These are phyloP conservation scores for Hypocryptadius cinnamomeus DNA, from an alignment of 2,113 vertebrate genomes.

Conservation along the genomic window DNA sequence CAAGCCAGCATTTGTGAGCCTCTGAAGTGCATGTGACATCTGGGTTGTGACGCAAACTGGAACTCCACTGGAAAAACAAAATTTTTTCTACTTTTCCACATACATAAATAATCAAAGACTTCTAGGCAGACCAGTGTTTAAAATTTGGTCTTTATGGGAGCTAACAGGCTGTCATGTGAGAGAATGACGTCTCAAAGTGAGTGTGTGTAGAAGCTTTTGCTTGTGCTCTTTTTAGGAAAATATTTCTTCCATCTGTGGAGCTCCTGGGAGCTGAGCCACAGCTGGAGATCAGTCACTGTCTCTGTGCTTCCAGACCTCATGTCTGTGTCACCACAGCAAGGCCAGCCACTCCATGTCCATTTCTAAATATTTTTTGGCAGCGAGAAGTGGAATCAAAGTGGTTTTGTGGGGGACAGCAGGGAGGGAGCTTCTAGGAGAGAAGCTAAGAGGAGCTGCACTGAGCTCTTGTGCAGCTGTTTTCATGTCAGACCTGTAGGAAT, in stretches of 20 bases:
- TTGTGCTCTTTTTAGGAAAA: neutral
- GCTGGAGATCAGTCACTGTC: neutral
- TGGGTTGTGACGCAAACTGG: neutral
- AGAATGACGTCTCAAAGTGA: neutral
- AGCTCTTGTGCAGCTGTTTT: rapidly evolving
- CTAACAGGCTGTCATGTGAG: neutral
- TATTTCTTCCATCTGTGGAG: neutral
- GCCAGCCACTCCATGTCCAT: neutral
- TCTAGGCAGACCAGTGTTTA: neutral
- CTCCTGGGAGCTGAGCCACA: neutral
- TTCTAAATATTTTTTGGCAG: neutral
- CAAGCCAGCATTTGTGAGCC: neutral
- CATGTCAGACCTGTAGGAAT: neutral
- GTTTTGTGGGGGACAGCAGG: neutral
- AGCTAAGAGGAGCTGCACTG: neutral
- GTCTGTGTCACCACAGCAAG: neutral
- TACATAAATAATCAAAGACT: neutral
- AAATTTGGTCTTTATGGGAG: neutral
- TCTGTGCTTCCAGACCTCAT: neutral
- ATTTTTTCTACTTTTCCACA: neutral
- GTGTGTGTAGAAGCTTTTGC: neutral
- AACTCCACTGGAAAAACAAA: neutral
- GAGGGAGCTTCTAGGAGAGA: neutral
- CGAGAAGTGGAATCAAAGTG: neutral
- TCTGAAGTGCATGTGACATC: neutral